These are phyloP conservation scores for Desmodus rotundus DNA, from an alignment of 2,113 vertebrate species.

Conservation along the genomic window DNA sequence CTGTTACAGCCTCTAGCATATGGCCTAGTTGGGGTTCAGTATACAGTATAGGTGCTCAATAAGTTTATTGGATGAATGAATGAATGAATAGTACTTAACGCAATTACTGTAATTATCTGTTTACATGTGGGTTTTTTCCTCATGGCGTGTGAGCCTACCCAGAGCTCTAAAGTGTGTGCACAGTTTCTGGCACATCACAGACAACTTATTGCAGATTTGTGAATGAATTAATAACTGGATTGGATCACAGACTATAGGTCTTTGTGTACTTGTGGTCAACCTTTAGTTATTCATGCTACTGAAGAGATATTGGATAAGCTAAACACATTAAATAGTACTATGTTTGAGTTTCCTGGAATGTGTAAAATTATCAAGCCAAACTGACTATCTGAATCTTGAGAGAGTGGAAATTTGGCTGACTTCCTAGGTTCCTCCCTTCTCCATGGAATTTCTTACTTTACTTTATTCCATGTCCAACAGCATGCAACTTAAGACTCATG, in stretches of 20 bases:
- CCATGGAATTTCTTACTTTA: conserved; percentile 49
- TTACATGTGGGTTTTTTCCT: background rate
- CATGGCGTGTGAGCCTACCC: background rate
- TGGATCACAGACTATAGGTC: background rate
- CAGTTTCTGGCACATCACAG: background rate
- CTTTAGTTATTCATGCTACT: background rate
- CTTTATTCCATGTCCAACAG: background rate
- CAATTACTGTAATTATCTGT: background rate
- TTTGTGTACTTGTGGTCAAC: background rate
- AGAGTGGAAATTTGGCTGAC: conserved; percentile 61
- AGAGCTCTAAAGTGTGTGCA: background rate
- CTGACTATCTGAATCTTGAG: conserved; percentile 51
- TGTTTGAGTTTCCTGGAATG: conserved; percentile 62
- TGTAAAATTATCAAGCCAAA: conserved; percentile 65
- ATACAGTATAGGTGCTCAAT: background rate
- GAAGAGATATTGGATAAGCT: conserved; percentile 28
- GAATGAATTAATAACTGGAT: background rate
- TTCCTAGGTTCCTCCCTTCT: conserved; percentile 63
- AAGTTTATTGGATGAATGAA: background rate
- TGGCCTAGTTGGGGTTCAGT: background rate
- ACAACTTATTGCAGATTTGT: background rate
- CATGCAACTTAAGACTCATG: conserved; percentile 10
- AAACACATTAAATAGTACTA: conserved; percentile 45
- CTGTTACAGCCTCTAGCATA: background rate
- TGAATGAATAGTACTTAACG: background rate